phyloP scores from a whole-genome alignment of 2,888 invertebrate genomes.

The Herminia tarsipennalis region DNA sequence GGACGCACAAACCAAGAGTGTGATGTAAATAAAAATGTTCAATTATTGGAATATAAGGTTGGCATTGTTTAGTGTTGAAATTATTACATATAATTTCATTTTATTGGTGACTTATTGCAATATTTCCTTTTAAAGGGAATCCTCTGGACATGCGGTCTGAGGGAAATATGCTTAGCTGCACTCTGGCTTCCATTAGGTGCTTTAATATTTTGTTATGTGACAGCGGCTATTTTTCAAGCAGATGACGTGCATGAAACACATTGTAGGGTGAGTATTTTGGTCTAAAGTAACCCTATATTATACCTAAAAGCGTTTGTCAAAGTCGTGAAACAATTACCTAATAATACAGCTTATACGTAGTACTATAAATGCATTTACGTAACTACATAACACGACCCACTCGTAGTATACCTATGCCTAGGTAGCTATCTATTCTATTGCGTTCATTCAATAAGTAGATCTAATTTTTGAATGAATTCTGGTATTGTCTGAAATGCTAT shows the following conservation, averaged over 20 bases:
- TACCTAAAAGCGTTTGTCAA: background rate
- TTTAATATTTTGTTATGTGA: conserved; percentile 94
- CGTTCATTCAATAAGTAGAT: too few species aligned
- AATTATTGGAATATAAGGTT: conserved; percentile 75
- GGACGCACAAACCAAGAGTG: conserved; percentile 66
- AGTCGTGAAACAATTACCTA: background rate
- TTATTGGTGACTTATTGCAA: conserved; percentile 11
- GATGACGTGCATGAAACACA: conserved; percentile 98
- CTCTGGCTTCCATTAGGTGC: conserved; percentile 94
- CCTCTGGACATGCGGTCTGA: conserved; percentile 91
- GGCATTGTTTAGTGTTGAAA: conserved; percentile 12
- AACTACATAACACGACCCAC: too few species aligned
- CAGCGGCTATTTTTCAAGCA: conserved; percentile 95
- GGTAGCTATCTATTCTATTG: too few species aligned
- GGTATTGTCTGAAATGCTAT: too few species aligned
- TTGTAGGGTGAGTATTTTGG: conserved; percentile 92
- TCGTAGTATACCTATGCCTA: too few species aligned
- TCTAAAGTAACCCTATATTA: background rate
- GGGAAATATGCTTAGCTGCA: conserved; percentile 92
- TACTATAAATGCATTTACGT: too few species aligned
- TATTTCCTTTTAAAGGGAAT: conserved; percentile 69
- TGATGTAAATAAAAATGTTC: conserved; percentile 64
- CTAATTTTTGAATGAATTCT: too few species aligned
- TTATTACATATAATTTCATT: conserved; percentile 15
- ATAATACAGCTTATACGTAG: background rate